A percentile compares a stretch with the other conserved stretches of the same genome.
phyloP scores from a whole-genome alignment of 2,113 vertebrate species.

The Brachypodius melanocephalos region DNA sequence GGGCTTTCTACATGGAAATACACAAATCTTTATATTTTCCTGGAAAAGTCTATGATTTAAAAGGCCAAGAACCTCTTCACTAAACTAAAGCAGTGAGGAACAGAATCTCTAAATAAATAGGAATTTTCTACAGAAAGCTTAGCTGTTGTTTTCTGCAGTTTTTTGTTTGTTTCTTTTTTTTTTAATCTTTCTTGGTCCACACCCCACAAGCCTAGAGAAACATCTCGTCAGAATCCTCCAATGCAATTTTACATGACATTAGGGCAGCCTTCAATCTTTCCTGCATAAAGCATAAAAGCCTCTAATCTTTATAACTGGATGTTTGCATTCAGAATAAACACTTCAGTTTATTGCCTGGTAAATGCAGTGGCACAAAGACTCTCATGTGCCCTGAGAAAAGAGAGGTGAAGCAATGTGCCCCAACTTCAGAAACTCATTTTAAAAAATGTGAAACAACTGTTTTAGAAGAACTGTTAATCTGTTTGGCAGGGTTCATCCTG shows the following conservation, averaged over 20 bases:
- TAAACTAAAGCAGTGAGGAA: background rate
- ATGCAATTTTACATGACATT: background rate
- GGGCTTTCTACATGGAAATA: background rate
- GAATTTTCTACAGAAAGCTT: background rate
- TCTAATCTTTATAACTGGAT: background rate
- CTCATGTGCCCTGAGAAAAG: background rate
- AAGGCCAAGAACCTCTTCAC: background rate
- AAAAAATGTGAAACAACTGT: background rate
- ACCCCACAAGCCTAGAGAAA: background rate
- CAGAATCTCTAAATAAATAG: background rate
- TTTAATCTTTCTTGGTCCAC: background rate
- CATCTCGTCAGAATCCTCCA: background rate
- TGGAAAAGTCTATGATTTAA: background rate
- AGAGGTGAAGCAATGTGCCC: background rate
- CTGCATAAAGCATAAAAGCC: background rate
- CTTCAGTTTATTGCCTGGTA: background rate
- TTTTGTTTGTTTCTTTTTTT: background rate
- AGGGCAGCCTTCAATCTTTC: background rate
- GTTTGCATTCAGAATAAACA: background rate
- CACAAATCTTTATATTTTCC: rapidly evolving
- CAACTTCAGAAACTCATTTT: background rate
- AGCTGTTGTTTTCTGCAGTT: background rate
- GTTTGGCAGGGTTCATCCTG: background rate
- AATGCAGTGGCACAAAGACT: background rate
- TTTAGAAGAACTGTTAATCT: background rate